These are phyloP conservation scores for Pterostichus niger DNA, from an alignment of 2,888 invertebrate species.

Conservation along the genomic window DNA sequence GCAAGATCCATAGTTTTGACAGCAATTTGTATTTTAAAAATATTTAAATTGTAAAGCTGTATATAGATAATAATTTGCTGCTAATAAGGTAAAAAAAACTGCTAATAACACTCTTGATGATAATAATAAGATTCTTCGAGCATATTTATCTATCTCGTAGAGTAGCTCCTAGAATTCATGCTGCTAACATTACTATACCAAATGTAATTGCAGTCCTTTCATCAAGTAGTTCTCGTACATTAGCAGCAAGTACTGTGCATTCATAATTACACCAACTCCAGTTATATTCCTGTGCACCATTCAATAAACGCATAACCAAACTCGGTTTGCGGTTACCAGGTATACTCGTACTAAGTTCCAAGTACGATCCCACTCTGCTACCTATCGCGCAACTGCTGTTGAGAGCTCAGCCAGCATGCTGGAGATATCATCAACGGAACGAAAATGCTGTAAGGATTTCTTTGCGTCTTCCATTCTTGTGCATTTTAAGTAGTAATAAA, in stretches of 20 bases:
- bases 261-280: slow-evolving; percentile 75
- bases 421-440: slow-evolving; percentile 70
- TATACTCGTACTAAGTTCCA: slow-evolving; percentile 73
- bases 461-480: slow-evolving; percentile 72
- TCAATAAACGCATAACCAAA: slow-evolving; percentile 74
- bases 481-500: slow-evolving; percentile 74
- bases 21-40: too few species aligned
- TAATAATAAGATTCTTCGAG: too few species aligned
- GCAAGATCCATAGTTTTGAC: too few species aligned
- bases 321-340: slow-evolving; percentile 74
- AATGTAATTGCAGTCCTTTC: too few species aligned
- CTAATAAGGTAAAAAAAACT: too few species aligned
- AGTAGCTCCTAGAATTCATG: too few species aligned
- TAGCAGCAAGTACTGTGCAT: slow-evolving; percentile 73
- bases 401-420: slow-evolving; percentile 74
- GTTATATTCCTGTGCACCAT: slow-evolving; percentile 74
- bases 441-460: slow-evolving; percentile 70
- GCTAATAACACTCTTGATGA: too few species aligned
- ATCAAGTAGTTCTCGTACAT: too few species aligned
- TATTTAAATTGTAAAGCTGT: too few species aligned
- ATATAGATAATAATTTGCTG: too few species aligned
- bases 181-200: too few species aligned
- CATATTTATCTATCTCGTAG: too few species aligned
- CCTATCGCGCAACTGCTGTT: slow-evolving; percentile 73
- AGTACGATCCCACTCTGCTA: slow-evolving; percentile 73